Percentiles rank a stretch among this genome's conserved stretches.
These are phyloP conservation scores for Salvator merianae DNA, from an alignment of 2,113 vertebrate genomes.

Conservation along the genomic window DNA sequence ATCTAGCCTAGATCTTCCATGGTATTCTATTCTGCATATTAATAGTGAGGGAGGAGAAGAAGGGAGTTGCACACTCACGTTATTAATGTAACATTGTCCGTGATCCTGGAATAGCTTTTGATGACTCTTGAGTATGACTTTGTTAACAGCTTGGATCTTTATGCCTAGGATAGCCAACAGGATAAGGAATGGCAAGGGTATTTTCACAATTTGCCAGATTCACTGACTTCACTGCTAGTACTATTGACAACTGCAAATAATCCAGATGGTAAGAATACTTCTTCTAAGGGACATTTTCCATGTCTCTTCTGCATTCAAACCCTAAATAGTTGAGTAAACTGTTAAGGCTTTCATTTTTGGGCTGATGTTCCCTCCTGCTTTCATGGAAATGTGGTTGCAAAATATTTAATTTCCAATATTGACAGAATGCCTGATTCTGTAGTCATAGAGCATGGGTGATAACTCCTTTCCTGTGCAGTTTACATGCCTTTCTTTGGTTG, in stretches of 20 bases:
- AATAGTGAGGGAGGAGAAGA: no score
- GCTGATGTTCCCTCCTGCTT: background rate
- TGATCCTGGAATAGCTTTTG: background rate
- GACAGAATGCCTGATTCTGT: background rate
- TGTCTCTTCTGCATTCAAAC: background rate
- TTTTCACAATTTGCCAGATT: constrained; percentile 83
- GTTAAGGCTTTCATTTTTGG: background rate
- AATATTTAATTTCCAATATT: background rate
- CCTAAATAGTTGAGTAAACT: background rate
- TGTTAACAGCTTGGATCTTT: background rate
- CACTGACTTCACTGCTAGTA: constrained; percentile 89
- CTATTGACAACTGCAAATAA: constrained; percentile 96
- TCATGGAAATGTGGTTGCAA: background rate
- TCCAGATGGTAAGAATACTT: constrained; percentile 84
- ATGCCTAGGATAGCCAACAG: constrained; percentile 75
- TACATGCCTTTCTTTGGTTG: background rate
- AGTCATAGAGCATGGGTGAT: background rate
- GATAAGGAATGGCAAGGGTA: constrained; percentile 86
- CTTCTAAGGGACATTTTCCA: background rate
- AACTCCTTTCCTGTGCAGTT: background rate
- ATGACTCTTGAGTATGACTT: background rate
- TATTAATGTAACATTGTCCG: background rate
- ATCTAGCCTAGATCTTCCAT: background rate
- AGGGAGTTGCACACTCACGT: background rate
- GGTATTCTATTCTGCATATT: background rate